These are phyloP conservation scores for Pteronura brasiliensis DNA, from an alignment of 2,113 vertebrate species.

Conservation along the genomic window DNA sequence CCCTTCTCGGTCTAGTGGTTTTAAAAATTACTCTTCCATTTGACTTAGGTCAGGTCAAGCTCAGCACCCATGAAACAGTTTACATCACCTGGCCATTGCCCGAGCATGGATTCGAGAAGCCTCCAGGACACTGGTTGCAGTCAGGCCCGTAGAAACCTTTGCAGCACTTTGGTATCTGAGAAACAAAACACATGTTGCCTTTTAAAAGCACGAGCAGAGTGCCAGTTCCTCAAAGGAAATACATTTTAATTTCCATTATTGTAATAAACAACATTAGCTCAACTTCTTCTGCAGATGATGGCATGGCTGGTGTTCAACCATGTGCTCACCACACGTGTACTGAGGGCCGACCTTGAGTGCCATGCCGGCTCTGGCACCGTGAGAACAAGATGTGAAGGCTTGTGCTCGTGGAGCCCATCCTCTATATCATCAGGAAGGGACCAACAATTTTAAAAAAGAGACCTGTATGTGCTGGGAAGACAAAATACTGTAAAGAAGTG, in stretches of 20 bases:
- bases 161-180: constrained; percentile 89
- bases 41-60: background rate
- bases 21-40: background rate
- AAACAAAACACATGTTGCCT: background rate
- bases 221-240: background rate
- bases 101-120: constrained; percentile 87
- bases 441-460: background rate
- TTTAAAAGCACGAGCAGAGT: background rate
- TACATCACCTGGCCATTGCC: constrained; percentile 89
- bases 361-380: accelerated
- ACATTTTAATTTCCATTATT: background rate
- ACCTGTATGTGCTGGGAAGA: background rate
- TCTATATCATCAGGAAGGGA: background rate
- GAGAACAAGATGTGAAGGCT: accelerated
- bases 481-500: background rate
- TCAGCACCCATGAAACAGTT: accelerated
- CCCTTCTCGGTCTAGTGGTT: background rate
- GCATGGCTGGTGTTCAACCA: background rate
- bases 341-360: accelerated
- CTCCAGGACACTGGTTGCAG: constrained; percentile 91
- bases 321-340: background rate
- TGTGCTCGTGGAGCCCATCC: accelerated
- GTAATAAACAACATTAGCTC: accelerated
- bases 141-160: constrained; percentile 92
- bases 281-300: background rate